Percentiles rank a stretch among this genome's conserved stretches.
Conservation (phyloP, 2,113 vertebrate species). For the Spea multiplicata region DNA sequence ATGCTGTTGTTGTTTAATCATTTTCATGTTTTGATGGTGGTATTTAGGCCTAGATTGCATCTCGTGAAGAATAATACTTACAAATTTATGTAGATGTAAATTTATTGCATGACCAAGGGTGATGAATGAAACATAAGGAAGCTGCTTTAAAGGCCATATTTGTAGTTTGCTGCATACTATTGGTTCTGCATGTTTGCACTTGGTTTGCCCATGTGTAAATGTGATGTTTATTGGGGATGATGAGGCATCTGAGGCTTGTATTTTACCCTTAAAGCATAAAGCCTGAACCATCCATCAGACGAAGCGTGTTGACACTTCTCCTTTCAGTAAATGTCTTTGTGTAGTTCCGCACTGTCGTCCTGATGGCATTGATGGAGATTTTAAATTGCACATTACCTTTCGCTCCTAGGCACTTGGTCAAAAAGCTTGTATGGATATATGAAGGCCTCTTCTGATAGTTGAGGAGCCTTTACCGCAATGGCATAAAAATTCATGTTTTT, state of each 20-base stretch:
- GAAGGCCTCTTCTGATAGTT: background rate
- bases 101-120: background rate
- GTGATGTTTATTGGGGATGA: slow-evolving; percentile 25
- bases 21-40: background rate
- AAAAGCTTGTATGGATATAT: background rate
- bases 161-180: background rate
- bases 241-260: slow-evolving; percentile 22
- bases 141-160: slow-evolving; percentile 4
- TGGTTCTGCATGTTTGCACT: slow-evolving; percentile 20
- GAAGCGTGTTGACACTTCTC: slow-evolving; percentile 10
- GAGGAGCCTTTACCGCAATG: background rate
- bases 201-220: slow-evolving; percentile 35
- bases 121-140: slow-evolving; percentile 14
- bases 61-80: background rate
- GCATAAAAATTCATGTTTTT: no score
- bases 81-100: slow-evolving; percentile 30
- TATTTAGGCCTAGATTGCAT: no score
- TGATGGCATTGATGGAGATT: slow-evolving; percentile 12
- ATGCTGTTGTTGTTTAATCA: background rate
- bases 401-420: background rate
- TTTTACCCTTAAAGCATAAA: slow-evolving; percentile 37
- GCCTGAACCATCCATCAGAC: slow-evolving; percentile 14
- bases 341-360: background rate
- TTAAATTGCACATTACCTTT: slow-evolving; percentile 27
- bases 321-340: slow-evolving; percentile 14